Evolutionary conservation across 2,888 invertebrate species (phyloP).

Genomic region (Julus scanicus): DNA sequence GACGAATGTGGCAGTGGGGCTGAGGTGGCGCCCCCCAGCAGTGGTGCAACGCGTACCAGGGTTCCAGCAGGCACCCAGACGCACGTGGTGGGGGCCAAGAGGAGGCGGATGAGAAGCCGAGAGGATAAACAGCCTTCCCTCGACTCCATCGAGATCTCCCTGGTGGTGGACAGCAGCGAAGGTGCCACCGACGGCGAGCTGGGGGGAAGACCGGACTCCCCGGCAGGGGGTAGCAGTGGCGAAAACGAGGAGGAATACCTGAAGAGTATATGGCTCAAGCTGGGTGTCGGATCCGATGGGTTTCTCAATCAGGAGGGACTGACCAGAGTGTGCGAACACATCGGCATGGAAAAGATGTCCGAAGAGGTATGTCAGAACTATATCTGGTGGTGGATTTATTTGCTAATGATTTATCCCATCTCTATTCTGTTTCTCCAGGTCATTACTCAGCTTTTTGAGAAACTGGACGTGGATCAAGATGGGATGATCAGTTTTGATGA

Average conservation of each 20-base stretch:
- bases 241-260: conserved; percentile 69
- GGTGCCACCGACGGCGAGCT: background rate
- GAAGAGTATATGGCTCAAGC: conserved; percentile 73
- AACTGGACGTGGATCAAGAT: conserved; percentile 74
- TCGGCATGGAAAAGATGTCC: conserved; percentile 75
- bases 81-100: conserved; percentile 38
- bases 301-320: conserved; percentile 75
- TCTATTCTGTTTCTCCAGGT: conserved; percentile 64
- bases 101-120: conserved; percentile 53
- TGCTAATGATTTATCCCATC: too few relatives aligned
- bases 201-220: background rate
- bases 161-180: conserved; percentile 44
- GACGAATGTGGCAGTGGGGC: background rate
- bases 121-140: conserved; percentile 41
- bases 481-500: conserved; percentile 76
- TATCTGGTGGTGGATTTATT: too few relatives aligned
- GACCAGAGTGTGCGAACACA: conserved; percentile 74
- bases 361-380: conserved; percentile 69
- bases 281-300: conserved; percentile 73
- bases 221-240: background rate
- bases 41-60: background rate
- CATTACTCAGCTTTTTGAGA: conserved; percentile 74
- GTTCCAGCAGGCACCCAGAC: background rate
- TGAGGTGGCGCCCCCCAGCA: background rate
- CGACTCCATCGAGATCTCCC: background rate